Percentiles rank a stretch among this genome's conserved stretches.
Evolutionary conservation across 2,888 invertebrate species (phyloP).

Genomic region (Apomyelois bistriatella): DNA sequence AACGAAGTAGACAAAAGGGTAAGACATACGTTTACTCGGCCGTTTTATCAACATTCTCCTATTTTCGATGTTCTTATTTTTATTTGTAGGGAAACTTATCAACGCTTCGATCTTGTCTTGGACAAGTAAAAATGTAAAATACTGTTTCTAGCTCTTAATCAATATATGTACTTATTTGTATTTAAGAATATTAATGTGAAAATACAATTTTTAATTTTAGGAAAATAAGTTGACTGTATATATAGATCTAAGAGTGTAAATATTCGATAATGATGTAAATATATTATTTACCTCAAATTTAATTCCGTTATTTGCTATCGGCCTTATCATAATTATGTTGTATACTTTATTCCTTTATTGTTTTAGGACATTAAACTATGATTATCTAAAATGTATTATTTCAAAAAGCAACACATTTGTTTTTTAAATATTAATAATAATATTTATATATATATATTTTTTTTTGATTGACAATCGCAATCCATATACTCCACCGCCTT

Average conservation of each 20-base stretch:
- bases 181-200: constrained; percentile 18
- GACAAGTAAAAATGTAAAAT: constrained; percentile 40
- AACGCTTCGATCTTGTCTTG: constrained; percentile 34
- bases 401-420: too few species aligned
- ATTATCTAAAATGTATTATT: too few species aligned
- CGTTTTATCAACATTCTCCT: constrained; percentile 16
- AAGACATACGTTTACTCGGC: constrained; percentile 19
- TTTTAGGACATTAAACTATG: too few species aligned
- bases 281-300: constrained; percentile 34
- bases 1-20: constrained; percentile 31
- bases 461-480: too few species aligned
- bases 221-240: constrained; percentile 26
- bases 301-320: constrained; percentile 46
- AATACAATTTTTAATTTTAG: constrained; percentile 17
- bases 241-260: constrained; percentile 32
- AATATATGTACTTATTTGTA: constrained; percentile 16
- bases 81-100: constrained; percentile 16
- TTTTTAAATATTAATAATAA: too few species aligned
- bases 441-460: too few species aligned
- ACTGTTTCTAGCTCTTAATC: constrained; percentile 38
- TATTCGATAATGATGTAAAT: constrained; percentile 36
- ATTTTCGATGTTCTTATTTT: constrained; percentile 17
- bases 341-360: too few species aligned
- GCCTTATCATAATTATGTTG: constrained; percentile 39
- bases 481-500: too few species aligned